Conservation (phyloP, 2,888 invertebrate genomes). For the Ophonus ardosiacus region DNA sequence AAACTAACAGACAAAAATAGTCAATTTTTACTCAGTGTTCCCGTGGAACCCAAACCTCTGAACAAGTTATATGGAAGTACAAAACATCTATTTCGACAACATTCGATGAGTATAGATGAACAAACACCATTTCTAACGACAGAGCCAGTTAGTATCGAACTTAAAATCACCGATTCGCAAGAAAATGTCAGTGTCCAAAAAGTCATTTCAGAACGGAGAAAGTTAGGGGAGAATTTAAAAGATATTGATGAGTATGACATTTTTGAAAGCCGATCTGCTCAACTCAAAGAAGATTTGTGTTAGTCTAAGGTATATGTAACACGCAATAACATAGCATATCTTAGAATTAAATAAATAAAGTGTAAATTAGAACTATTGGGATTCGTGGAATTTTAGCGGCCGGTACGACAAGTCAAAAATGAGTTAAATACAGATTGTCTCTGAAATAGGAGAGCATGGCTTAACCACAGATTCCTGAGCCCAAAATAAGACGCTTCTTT, state of each 20-base stretch:
- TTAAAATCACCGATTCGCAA: conserved; percentile 72
- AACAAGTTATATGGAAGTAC: conserved; percentile 76
- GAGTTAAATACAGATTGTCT: no score
- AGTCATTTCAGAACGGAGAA: conserved; percentile 80
- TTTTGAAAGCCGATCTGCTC: conserved; percentile 71
- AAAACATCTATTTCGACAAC: conserved; percentile 79
- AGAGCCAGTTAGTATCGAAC: conserved; percentile 65
- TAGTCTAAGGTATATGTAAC: conserved; percentile 22
- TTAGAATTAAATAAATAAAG: not conserved
- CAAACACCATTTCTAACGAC: conserved; percentile 75
- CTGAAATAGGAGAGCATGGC: no score
- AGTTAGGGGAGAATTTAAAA: conserved; percentile 77
- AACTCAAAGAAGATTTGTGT: conserved; percentile 54
- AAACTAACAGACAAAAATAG: conserved; percentile 65
- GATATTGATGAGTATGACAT: conserved; percentile 73
- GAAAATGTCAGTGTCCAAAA: conserved; percentile 78
- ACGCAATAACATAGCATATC: conserved; percentile 48
- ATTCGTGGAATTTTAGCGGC: no score
- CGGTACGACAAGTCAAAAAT: no score
- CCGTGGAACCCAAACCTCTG: conserved; percentile 71
- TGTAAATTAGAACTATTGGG: not conserved
- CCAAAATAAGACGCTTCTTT: no score
- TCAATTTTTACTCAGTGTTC: conserved; percentile 68
- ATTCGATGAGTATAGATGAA: conserved; percentile 78
- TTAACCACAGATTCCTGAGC: no score